phyloP scores from a whole-genome alignment of 2,888 invertebrate species.

The Cryptocheilus praepositus region DNA sequence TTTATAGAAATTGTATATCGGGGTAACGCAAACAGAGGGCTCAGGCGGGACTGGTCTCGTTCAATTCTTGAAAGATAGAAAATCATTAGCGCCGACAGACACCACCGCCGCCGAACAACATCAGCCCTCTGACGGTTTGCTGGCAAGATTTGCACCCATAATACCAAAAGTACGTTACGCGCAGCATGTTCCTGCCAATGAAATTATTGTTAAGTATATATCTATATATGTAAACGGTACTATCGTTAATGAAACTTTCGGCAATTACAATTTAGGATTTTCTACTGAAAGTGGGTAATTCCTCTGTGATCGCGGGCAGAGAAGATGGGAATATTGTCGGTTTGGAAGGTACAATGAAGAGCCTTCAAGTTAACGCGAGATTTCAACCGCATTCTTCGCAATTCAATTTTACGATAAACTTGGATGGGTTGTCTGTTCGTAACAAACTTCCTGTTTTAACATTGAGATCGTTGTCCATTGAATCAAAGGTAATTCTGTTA shows the following conservation, averaged over 20 bases:
- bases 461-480: conserved; percentile 64
- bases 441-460: conserved; percentile 71
- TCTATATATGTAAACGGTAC: neutral
- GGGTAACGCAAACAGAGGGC: conserved; percentile 79
- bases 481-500: conserved; percentile 61
- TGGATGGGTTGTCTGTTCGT: conserved; percentile 68
- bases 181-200: too few species aligned
- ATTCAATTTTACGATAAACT: conserved; percentile 63
- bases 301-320: conserved; percentile 82
- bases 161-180: conserved; percentile 83
- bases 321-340: conserved; percentile 81
- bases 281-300: conserved; percentile 84
- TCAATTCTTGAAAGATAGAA: conserved; percentile 70
- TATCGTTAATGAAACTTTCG: neutral
- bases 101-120: conserved; percentile 43
- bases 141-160: conserved; percentile 82
- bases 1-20: conserved; percentile 81
- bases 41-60: conserved; percentile 71
- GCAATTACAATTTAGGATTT: conserved; percentile 79
- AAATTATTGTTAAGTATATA: too few species aligned
- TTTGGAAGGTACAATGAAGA: conserved; percentile 82
- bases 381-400: conserved; percentile 64
- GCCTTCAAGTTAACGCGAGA: conserved; percentile 78
- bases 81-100: conserved; percentile 53
- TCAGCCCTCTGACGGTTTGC: conserved; percentile 61